A percentile compares a stretch with the other conserved stretches of the same genome.
phyloP scores from a whole-genome alignment of 2,888 invertebrate genomes.

The Mechanitis mazaeus region DNA sequence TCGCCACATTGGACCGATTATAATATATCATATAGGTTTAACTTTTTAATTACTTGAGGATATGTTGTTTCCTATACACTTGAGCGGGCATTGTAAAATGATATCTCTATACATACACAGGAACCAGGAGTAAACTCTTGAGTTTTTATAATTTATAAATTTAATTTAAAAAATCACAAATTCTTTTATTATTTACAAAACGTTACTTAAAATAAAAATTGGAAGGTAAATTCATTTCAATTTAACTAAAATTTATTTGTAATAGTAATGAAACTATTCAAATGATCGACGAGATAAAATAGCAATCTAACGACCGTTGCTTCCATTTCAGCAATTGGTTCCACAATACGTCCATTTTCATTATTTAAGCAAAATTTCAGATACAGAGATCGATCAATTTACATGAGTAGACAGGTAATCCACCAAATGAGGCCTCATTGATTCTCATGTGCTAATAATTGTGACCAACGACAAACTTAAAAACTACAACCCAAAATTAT shows the following conservation, averaged over 20 bases:
- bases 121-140: too few species aligned
- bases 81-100: slow-evolving; percentile 5
- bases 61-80: slow-evolving; percentile 23
- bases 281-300: slow-evolving; percentile 23
- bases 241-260: slow-evolving; percentile 4
- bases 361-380: slow-evolving; percentile 36
- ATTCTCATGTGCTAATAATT: slow-evolving; percentile 68
- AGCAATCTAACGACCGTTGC: slow-evolving; percentile 21
- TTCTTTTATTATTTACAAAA: not conserved
- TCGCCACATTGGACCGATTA: slow-evolving; percentile 70
- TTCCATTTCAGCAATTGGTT: slow-evolving; percentile 24
- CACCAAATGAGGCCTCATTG: slow-evolving; percentile 67
- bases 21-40: slow-evolving; percentile 65
- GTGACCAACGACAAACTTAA: slow-evolving; percentile 39
- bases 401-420: slow-evolving; percentile 56
- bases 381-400: slow-evolving; percentile 60
- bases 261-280: slow-evolving; percentile 14
- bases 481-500: slow-evolving; percentile 13
- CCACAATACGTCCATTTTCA: slow-evolving; percentile 29
- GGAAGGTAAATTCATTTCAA: not conserved
- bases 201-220: not conserved
- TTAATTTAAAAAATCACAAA: too few species aligned
- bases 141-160: too few species aligned
- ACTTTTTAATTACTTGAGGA: slow-evolving; percentile 31
- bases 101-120: not conserved